Evolutionary conservation across 2,113 vertebrate genomes (phyloP), one percentile per base, ranked within the genome.

Genomic region (Apaloderma vittatum): DNA sequence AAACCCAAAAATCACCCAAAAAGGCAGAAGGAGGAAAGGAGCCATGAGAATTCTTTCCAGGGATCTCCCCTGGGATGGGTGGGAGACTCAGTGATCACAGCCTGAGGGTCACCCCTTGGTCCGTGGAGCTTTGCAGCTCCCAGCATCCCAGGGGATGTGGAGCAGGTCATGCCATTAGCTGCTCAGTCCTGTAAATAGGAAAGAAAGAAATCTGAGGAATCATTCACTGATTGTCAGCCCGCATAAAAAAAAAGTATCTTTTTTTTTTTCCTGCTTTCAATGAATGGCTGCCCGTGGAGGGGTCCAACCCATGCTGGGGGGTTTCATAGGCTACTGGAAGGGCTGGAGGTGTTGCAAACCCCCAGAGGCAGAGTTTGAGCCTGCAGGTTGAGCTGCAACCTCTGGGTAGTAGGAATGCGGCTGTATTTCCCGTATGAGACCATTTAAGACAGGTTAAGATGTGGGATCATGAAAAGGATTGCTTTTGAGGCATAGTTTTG

Each of bases 361-460:
- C 40, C 8, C 23, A 34, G 65, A 8, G 0, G 3, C 62, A 52
- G 49, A 72, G 18, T 29, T 37, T n/a, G 80, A 51, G 26, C 23
- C 59, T 4, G 0, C 0, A 0, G 75, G 51, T 17, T 7, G 49
- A 82, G 61, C 65, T n/a, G 58, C 12, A 65, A 8, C 26, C 6
- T 36, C 27, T 36, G 20, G 34, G 37, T 8, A 46, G 51, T 1
- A 0, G 24, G 51, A 57, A 1, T 1, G 3, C 3, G 52, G 10
- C 30, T 65, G n/a, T 12, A 3, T 22, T 36, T 52, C 43, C 51
- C 17, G 1, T 1, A 6, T 0, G 3, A 66, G 16, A 30, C 34
- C n/a, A 1, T 48, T n/a, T 61, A 37, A 54, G 54, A 11, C n/a
- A 73, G 43, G 17, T 59, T 55, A 12, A 34, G 48, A 7, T 19